Conservation (phyloP, 2,113 vertebrate species). For the Dromaius novaehollandiae region DNA sequence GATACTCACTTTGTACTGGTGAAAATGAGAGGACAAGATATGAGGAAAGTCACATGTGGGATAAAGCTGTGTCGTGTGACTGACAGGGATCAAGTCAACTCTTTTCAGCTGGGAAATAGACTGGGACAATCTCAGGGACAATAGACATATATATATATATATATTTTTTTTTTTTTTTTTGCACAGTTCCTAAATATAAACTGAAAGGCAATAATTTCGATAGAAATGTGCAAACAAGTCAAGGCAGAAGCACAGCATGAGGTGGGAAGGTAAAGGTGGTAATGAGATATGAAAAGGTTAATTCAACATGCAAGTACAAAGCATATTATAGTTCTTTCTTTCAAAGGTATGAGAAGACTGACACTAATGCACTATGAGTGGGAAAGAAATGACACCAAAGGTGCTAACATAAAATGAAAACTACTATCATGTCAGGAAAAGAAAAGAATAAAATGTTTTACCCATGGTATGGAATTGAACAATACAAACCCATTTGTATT, state of each 20-base stretch:
- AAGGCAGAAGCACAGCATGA: not conserved
- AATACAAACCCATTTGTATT: not conserved
- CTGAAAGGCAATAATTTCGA: not conserved
- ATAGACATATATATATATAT: not conserved
- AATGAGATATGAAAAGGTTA: not conserved
- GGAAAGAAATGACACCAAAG: not conserved
- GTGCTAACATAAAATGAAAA: not conserved
- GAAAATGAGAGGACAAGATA: not conserved
- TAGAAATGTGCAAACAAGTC: not conserved
- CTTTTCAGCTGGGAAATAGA: not conserved
- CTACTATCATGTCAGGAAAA: not conserved
- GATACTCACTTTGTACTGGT: not conserved
- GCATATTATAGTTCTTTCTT: not conserved
- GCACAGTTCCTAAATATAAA: not conserved
- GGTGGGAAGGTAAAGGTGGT: not conserved
- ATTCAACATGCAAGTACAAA: not conserved
- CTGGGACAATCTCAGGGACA: not conserved
- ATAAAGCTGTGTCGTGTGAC: not conserved
- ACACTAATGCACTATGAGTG: not conserved
- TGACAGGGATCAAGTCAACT: not conserved
- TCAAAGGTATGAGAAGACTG: not conserved
- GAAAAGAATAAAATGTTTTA: not conserved
- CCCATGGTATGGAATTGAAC: not conserved
- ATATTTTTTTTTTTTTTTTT: not conserved
- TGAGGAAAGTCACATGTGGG: not conserved